Evolutionary conservation across 2,113 vertebrate genomes (phyloP).

Genomic region (Protomyctophum bolini): DNA sequence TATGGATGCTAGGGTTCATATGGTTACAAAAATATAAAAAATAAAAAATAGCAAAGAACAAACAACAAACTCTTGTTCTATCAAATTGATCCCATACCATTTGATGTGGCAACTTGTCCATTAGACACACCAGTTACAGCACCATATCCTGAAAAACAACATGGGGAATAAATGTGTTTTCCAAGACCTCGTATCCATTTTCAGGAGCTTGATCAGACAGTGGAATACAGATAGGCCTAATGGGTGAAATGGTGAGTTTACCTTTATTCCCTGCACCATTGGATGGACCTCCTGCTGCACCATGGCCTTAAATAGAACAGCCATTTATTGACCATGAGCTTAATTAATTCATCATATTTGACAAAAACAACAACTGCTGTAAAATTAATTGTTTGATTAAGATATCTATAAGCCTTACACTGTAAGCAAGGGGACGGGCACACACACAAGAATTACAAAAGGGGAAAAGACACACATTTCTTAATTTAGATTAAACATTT

Average conservation of each 20-base stretch:
- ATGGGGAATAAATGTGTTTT: background rate
- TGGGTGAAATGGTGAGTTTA: background rate
- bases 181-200: background rate
- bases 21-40: too few species aligned
- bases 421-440: too few species aligned
- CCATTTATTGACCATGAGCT: background rate
- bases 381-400: too few species aligned
- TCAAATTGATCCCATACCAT: conserved; percentile 29
- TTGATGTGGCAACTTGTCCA: conserved; percentile 40
- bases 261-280: conserved; percentile 43
- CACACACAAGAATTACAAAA: too few species aligned
- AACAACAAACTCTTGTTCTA: too few species aligned
- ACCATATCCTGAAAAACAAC: conserved; percentile 50
- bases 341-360: too few species aligned
- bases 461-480: too few species aligned
- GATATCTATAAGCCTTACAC: too few species aligned
- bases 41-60: too few species aligned
- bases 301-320: conserved; percentile 35
- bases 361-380: too few species aligned
- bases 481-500: too few species aligned
- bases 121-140: conserved; percentile 26
- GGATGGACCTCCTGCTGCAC: conserved; percentile 27
- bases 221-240: background rate
- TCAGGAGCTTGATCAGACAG: background rate
- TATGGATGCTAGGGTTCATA: too few species aligned